Evolutionary conservation across 2,113 vertebrate species (phyloP).

Genomic region (Fukomys damarensis): DNA sequence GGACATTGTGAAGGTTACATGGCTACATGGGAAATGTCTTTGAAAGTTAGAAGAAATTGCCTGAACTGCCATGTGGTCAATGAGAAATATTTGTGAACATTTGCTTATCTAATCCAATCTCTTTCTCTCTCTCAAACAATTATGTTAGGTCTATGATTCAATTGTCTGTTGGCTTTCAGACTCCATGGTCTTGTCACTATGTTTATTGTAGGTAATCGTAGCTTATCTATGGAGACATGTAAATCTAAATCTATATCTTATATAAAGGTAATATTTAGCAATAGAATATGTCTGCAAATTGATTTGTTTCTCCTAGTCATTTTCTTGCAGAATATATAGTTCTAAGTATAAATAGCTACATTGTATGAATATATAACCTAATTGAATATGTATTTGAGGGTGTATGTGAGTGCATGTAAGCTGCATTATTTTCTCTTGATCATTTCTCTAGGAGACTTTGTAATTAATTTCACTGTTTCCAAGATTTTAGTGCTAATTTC

Average conservation of each 20-base stretch:
- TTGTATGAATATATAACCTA: background rate
- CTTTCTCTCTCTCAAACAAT: background rate
- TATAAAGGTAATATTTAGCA: background rate
- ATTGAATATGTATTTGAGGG: background rate
- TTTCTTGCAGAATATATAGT: background rate
- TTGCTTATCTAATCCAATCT: background rate
- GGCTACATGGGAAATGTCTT: background rate
- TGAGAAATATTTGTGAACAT: background rate
- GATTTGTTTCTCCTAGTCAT: background rate
- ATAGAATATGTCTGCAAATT: background rate
- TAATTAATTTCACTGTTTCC: background rate
- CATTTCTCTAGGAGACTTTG: background rate
- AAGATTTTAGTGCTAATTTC: background rate
- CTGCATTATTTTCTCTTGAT: background rate
- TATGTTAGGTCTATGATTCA: background rate
- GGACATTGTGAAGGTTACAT: too few species aligned
- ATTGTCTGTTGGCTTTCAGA: background rate
- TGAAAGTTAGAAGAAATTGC: background rate
- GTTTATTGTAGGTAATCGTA: background rate
- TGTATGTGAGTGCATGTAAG: background rate
- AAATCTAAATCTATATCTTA: background rate
- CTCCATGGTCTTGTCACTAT: background rate
- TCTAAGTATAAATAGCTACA: background rate
- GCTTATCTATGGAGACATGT: background rate
- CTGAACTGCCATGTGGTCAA: background rate